These are phyloP conservation scores for Tipula confusa DNA, from an alignment of 2,888 invertebrate genomes.

Conservation along the genomic window DNA sequence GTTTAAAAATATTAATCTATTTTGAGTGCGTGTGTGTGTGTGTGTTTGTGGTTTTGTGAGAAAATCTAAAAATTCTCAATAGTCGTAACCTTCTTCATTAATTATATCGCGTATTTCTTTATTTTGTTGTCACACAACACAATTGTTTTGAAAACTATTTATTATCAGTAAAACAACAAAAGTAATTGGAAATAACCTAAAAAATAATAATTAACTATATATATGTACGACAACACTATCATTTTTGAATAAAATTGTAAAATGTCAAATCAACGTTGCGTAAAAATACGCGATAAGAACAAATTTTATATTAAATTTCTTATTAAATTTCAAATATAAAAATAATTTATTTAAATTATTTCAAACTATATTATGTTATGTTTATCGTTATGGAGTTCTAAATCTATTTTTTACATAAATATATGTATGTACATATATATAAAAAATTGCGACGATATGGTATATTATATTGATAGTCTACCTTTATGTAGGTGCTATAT, in stretches of 20 bases:
- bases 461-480: background rate
- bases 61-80: background rate
- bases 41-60: background rate
- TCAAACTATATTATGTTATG: background rate
- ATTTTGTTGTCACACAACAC: background rate
- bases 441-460: background rate
- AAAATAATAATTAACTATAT: conserved; percentile 4
- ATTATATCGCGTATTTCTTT: background rate
- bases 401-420: background rate
- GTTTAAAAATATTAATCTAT: background rate
- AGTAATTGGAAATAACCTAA: conserved; percentile 20
- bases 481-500: background rate
- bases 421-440: background rate
- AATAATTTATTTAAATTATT: background rate
- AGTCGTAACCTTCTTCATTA: background rate
- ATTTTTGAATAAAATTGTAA: conserved; percentile 14
- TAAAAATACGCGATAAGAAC: conserved; percentile 30
- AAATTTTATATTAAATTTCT: background rate
- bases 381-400: conserved; percentile 7
- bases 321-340: background rate
- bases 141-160: background rate
- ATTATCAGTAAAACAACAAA: conserved; percentile 12
- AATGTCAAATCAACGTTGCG: conserved; percentile 32
- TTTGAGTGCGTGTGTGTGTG: too few relatives aligned
- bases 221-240: background rate